Conservation (phyloP, 1,140 invertebrate genomes). For the Drosophila hydei region DNA sequence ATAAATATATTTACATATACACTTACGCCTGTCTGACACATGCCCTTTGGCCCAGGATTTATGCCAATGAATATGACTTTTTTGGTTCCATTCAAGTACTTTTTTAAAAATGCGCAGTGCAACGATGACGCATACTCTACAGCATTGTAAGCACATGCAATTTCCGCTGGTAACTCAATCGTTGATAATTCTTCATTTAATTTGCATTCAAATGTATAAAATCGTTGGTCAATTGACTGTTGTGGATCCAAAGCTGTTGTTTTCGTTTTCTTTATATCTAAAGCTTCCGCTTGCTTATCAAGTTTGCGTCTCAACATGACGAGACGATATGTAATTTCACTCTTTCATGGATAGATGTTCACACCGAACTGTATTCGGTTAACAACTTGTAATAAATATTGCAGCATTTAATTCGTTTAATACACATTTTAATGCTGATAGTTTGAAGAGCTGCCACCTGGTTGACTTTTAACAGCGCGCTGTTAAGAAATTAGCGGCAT, state of each 20-base stretch:
- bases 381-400: not conserved
- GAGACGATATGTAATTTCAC: not conserved
- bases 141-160: conserved; percentile 90
- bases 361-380: not conserved
- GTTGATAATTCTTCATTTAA: conserved; percentile 49
- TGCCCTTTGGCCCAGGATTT: conserved; percentile 97
- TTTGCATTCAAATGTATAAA: conserved; percentile 55
- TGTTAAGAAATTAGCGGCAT: not conserved
- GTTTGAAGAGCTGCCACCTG: conserved; percentile 10
- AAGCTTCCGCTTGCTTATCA: conserved; percentile 12
- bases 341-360: not conserved
- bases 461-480: not conserved
- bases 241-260: too few species aligned
- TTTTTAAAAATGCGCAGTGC: conserved; percentile 88
- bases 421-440: not conserved
- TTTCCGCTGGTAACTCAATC: conserved; percentile 12
- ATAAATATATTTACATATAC: not conserved
- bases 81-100: conserved; percentile 88
- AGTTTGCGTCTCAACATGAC: conserved; percentile 63
- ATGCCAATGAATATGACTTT: conserved; percentile 94
- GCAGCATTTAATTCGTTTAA: not conserved
- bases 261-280: conserved; percentile 10
- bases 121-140: conserved; percentile 91
- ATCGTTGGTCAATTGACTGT: conserved; percentile 25
- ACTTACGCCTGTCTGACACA: conserved; percentile 95